phyloP scores from a whole-genome alignment of 2,888 invertebrate species.

The Phengaris alcon region DNA sequence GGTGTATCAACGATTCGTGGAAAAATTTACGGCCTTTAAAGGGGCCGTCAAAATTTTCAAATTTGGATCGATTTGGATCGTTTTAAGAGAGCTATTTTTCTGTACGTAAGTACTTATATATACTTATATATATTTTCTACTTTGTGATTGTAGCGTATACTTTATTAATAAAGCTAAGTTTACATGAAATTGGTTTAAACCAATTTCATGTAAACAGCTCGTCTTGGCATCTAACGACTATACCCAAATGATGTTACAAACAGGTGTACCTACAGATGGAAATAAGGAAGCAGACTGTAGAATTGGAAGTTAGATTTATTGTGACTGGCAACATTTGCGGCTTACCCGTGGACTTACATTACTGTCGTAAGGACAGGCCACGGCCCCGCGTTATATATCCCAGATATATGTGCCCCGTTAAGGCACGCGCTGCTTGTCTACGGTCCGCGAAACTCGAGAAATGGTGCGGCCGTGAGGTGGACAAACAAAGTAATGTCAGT shows the following conservation, averaged over 20 bases:
- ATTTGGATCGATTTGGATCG: too few species aligned
- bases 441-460: neutral
- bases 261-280: constrained; percentile 49
- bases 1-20: too few species aligned
- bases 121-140: neutral
- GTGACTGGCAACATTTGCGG: constrained; percentile 50
- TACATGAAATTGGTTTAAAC: too few species aligned
- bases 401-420: too few species aligned
- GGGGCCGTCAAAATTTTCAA: too few species aligned
- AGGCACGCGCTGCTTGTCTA: neutral
- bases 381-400: too few species aligned
- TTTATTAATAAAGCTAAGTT: too few species aligned
- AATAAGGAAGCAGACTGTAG: constrained; percentile 61
- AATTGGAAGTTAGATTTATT: constrained; percentile 52
- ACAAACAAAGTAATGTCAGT: neutral
- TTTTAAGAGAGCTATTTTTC: too few species aligned
- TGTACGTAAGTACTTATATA: too few species aligned
- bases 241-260: constrained; percentile 46
- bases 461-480: neutral
- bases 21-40: too few species aligned
- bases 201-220: neutral
- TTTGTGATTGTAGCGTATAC: neutral
- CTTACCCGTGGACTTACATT: constrained; percentile 37
- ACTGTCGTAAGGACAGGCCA: neutral
- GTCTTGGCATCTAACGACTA: constrained; percentile 27